These are phyloP conservation scores for Deroptyus accipitrinus DNA, from an alignment of 2,113 vertebrate species.

Conservation along the genomic window DNA sequence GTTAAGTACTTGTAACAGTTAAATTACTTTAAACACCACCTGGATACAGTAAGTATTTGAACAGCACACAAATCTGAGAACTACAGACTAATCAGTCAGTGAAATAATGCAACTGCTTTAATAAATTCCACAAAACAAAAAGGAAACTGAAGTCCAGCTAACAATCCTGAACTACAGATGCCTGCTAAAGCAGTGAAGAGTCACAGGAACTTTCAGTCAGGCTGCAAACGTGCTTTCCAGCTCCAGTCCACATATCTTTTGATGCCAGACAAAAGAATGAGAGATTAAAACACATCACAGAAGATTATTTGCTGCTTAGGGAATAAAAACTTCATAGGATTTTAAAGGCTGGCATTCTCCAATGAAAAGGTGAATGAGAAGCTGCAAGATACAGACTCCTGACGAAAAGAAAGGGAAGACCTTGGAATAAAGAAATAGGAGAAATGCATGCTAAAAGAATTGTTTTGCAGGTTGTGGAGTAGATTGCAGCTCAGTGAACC, in stretches of 20 bases:
- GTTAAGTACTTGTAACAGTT: not conserved
- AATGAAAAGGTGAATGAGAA: not conserved
- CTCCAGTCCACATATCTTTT: not conserved
- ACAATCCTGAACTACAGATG: not conserved
- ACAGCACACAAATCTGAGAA: not conserved
- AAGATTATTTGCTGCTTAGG: not conserved
- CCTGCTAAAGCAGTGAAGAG: not conserved
- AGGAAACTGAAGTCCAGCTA: not conserved
- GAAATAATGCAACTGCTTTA: not conserved
- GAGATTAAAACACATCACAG: not conserved
- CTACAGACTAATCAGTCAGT: not conserved
- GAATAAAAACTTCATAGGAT: not conserved
- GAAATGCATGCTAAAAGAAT: not conserved
- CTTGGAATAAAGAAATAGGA: not conserved
- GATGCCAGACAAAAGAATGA: not conserved
- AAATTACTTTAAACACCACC: not conserved
- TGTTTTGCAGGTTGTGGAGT: not conserved
- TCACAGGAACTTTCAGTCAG: not conserved
- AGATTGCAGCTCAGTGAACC: not conserved
- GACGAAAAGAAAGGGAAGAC: not conserved
- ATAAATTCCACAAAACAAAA: not conserved
- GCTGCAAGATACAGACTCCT: not conserved
- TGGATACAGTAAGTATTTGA: not conserved
- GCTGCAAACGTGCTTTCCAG: not conserved
- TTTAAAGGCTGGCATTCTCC: not conserved